Conservation (phyloP, 2,888 invertebrate species). For the Amphipoea oculea region DNA sequence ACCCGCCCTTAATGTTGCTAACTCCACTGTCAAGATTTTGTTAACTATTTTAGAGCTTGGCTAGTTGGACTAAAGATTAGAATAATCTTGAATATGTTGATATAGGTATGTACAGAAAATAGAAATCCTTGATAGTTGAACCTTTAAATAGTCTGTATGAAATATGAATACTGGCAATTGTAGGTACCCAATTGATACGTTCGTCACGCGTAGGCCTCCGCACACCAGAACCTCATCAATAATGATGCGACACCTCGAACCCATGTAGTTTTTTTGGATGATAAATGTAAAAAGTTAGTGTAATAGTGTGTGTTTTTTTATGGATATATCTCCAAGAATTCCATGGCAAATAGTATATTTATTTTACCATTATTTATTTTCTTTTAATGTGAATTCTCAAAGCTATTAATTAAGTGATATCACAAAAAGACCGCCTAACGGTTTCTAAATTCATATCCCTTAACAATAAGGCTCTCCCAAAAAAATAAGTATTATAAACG, state of each 20-base stretch:
- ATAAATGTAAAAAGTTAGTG: slow-evolving; percentile 20
- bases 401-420: slow-evolving; percentile 54
- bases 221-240: slow-evolving; percentile 47
- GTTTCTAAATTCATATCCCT: slow-evolving; percentile 51
- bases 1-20: slow-evolving; percentile 19
- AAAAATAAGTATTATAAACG: slow-evolving; percentile 63
- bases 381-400: slow-evolving; percentile 32
- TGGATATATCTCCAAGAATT: neutral
- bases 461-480: slow-evolving; percentile 54
- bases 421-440: slow-evolving; percentile 45
- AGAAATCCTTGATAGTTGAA: slow-evolving; percentile 2
- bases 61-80: slow-evolving; percentile 27
- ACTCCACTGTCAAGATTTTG: slow-evolving; percentile 24
- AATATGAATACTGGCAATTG: slow-evolving; percentile 33
- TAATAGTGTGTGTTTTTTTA: slow-evolving; percentile 5
- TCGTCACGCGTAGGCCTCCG: slow-evolving; percentile 41
- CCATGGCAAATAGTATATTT: neutral
- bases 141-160: slow-evolving; percentile 11
- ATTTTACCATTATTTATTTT: slow-evolving; percentile 32
- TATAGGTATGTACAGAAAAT: slow-evolving; percentile 3
- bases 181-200: slow-evolving; percentile 45
- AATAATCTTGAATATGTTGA: slow-evolving; percentile 22
- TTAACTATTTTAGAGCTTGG: slow-evolving; percentile 34
- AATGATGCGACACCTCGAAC: slow-evolving; percentile 31
- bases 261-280: slow-evolving; percentile 14